These are phyloP conservation scores for Leptosomus discolor DNA, from an alignment of 2,113 vertebrate species.

Conservation along the genomic window DNA sequence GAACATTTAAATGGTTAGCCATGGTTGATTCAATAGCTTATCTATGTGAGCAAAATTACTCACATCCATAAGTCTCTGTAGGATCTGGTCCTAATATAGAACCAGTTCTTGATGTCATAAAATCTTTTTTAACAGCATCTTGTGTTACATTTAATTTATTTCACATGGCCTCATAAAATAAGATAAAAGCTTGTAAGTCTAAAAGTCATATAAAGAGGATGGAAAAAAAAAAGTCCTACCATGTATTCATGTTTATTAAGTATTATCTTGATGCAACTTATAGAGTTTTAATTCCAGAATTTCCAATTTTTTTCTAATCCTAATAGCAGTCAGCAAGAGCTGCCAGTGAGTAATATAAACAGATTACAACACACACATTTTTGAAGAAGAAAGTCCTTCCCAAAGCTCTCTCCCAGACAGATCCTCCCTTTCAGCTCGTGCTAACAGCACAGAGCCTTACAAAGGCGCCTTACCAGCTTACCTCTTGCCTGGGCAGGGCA, in stretches of 20 bases:
- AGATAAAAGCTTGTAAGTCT: conserved; percentile 75
- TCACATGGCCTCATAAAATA: conserved; percentile 73
- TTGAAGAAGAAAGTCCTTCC: neutral
- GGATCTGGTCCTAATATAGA: conserved; percentile 75
- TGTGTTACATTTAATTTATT: conserved; percentile 79
- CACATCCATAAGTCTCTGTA: conserved; percentile 21
- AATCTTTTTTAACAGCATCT: conserved; percentile 79
- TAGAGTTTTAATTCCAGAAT: conserved; percentile 32
- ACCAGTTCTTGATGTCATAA: conserved; percentile 74
- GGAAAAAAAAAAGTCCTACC: conserved; percentile 45
- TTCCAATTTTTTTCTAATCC: neutral
- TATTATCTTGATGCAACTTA: conserved; percentile 8
- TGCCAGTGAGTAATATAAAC: neutral
- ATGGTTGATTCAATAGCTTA: conserved; percentile 19
- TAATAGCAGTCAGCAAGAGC: neutral
- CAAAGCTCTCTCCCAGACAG: neutral
- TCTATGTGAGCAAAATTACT: conserved; percentile 24
- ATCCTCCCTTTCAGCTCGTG: neutral
- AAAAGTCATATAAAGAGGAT: conserved; percentile 66
- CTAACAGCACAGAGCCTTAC: no score
- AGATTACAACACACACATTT: neutral
- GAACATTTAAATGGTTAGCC: neutral
- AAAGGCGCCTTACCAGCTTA: neutral
- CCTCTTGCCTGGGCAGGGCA: neutral
- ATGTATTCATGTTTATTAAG: conserved; percentile 62